Evolutionary conservation across 2,113 vertebrate species (phyloP).

Genomic region (Rhabdomys dilectus): DNA sequence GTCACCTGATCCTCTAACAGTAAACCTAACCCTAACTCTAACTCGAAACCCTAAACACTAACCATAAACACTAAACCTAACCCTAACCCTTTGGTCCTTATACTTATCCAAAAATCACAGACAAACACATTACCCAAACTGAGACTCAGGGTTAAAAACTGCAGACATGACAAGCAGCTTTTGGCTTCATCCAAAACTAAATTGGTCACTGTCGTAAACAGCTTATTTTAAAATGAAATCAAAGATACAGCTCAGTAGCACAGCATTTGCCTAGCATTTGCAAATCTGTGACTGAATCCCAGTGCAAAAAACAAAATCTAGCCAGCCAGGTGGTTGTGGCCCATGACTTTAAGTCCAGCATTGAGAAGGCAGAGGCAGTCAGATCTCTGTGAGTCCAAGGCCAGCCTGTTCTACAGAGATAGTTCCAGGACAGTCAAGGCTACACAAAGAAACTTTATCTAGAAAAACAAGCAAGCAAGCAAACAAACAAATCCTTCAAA

Average conservation of each 20-base stretch:
- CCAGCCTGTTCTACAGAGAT: neutral
- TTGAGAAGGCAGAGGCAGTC: neutral
- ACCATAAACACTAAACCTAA: too few species aligned
- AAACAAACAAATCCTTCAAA: neutral
- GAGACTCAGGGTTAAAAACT: neutral
- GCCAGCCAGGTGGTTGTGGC: neutral
- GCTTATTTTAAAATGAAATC: neutral
- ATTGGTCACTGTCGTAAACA: neutral
- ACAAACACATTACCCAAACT: neutral
- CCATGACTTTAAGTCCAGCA: neutral
- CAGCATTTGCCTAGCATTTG: neutral
- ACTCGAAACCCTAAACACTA: too few species aligned
- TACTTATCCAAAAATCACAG: constrained; percentile 7
- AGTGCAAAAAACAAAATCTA: neutral
- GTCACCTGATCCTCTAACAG: neutral
- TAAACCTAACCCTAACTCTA: too few species aligned
- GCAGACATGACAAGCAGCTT: neutral
- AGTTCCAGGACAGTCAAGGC: neutral
- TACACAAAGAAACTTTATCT: neutral
- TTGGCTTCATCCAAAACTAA: neutral
- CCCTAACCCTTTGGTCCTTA: constrained; percentile 31
- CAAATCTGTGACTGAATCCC: neutral
- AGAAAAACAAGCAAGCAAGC: neutral
- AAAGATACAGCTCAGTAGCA: neutral
- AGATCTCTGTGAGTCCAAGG: neutral